Base-by-base conservation (phyloP, 2,113 vertebrate genomes). In the Sminthopsis crassicaudata region DNA sequence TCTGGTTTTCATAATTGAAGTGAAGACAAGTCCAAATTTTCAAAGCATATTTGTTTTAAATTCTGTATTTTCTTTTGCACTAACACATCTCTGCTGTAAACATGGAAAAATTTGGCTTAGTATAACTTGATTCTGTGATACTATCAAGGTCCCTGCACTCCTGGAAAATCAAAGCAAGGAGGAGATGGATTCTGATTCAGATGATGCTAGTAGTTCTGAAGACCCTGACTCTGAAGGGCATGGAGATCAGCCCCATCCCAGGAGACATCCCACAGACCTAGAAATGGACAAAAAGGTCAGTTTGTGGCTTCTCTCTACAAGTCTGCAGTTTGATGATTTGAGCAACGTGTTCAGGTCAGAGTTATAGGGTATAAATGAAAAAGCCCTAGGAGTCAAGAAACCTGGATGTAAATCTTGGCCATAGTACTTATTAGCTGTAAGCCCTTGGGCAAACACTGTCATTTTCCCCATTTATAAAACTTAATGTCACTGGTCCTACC, bases 141-240 rank as follows among this genome's bases (percentile, higher is more conserved):
- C 95, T 42, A 96, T 98, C 11, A 95, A 99, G 99, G 98, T 99
- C 84, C 99, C 99, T 36, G 99, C 99, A 8, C 98, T 99, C 54
- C 98, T 99, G 93, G 99, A 99, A 97, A 96, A 97, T 48, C 67
- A 14, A 48, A n/a, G 53, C 46, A 92, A 96, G 30, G 95, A 96
- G 1, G 95, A 93, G 92, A 96, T 93, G 92, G 95, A 60, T 97
- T 98, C 97, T 96, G 98, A 98, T 51, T 99, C 98, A 51, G 99
- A 98, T 60, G 98, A 98, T 55, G 94, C 91, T 1, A 96, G 11
- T 91, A 98, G 54, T 96, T 98, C 98, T 67, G 98, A 98, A 93
- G 98, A 98, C 0, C 97, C 97, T 0, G 97, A 95, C 2, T 98
- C 98, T 3, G 98, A 99, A 26, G 98, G 98, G 51, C 96, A 95